Evolutionary conservation across 2,113 vertebrate genomes (phyloP).

Genomic region (Clinocottus analis): DNA sequence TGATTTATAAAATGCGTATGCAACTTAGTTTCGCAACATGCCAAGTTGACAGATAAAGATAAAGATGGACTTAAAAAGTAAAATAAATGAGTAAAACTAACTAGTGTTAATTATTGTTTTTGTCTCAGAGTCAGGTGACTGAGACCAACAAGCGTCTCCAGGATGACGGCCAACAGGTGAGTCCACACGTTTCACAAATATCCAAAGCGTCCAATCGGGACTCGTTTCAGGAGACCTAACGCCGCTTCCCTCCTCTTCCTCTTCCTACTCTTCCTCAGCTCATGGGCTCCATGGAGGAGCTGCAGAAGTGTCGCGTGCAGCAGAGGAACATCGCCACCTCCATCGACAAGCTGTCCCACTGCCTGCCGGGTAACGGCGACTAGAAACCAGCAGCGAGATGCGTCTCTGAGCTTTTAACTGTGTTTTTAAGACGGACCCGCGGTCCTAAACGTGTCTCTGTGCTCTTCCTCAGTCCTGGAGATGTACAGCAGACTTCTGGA

Average conservation of each 20-base stretch:
- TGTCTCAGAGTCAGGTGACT: slow-evolving; percentile 91
- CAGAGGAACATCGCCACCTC: slow-evolving; percentile 97
- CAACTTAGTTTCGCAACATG: no score
- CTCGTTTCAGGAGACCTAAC: background rate
- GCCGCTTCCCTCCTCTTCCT: background rate
- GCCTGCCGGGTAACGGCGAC: slow-evolving; percentile 88
- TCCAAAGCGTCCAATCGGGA: background rate
- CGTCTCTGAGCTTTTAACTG: no score
- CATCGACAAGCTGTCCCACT: slow-evolving; percentile 93
- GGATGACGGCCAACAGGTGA: slow-evolving; percentile 90
- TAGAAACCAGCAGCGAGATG: no score
- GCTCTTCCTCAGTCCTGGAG: slow-evolving; percentile 89
- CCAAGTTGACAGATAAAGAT: no score
- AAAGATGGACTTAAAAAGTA: no score
- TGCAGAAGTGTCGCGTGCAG: slow-evolving; percentile 92
- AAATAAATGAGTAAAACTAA: no score
- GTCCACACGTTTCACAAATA: background rate
- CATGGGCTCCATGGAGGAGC: slow-evolving; percentile 90
- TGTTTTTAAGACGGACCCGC: no score
- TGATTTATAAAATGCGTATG: no score
- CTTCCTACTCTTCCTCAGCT: slow-evolving; percentile 78
- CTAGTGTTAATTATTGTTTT: background rate
- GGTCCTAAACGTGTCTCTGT: background rate
- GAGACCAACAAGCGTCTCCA: slow-evolving; percentile 94
- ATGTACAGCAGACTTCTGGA: slow-evolving; percentile 98